Conservation (phyloP, 2,113 vertebrate species). For the Illadopsis cleaveri region DNA sequence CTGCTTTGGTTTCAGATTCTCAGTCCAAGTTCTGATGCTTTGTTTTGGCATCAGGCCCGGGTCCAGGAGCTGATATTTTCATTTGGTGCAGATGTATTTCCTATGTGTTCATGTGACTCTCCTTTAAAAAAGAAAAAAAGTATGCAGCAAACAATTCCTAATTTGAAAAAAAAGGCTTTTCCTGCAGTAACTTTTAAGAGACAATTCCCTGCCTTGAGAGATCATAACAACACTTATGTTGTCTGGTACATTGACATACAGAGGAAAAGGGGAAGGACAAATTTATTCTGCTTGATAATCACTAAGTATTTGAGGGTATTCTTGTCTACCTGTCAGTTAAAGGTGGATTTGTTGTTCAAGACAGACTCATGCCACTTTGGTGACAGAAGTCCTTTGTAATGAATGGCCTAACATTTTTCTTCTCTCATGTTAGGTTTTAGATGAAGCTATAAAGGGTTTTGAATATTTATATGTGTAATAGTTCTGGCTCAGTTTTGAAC, state of each 20-base stretch:
- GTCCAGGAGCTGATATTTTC: not conserved
- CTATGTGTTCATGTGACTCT: not conserved
- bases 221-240: not conserved
- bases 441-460: not conserved
- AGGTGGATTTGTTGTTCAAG: not conserved
- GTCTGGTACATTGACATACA: not conserved
- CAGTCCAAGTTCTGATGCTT: not conserved
- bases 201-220: not conserved
- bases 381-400: not conserved
- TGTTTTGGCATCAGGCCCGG: not conserved
- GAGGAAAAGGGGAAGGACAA: not conserved
- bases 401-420: not conserved
- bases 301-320: not conserved
- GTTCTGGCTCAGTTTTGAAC: not conserved
- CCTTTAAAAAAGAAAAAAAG: not conserved
- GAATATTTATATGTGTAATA: not conserved
- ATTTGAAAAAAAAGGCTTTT: not conserved
- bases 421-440: not conserved
- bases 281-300: not conserved
- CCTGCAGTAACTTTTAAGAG: not conserved
- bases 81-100: not conserved
- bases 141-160: not conserved
- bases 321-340: not conserved
- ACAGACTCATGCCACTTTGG: not conserved
- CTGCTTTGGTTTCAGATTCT: not conserved